Conservation (phyloP, 2,888 invertebrate species). For the Plagodis pulveraria region DNA sequence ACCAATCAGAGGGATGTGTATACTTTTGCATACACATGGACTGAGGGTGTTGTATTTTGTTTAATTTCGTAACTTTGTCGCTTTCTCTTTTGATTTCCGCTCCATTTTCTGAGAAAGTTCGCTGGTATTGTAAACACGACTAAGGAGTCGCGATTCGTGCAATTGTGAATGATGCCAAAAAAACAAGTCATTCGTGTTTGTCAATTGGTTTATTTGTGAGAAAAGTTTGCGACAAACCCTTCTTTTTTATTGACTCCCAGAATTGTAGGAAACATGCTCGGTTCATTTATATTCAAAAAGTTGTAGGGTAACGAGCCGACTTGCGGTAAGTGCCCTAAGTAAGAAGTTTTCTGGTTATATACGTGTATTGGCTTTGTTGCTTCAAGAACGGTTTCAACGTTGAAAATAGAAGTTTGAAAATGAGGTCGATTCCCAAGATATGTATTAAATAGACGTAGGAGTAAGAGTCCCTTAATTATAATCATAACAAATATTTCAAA, state of each 20-base stretch:
- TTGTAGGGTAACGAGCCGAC: slow-evolving; percentile 8
- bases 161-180: slow-evolving; percentile 62
- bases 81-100: slow-evolving; percentile 15
- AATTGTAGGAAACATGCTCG: slow-evolving; percentile 25
- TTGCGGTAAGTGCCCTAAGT: slow-evolving; percentile 2
- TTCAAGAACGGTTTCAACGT: too few relatives aligned
- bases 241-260: slow-evolving; percentile 38
- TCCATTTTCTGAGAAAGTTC: slow-evolving; percentile 46
- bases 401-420: too few relatives aligned
- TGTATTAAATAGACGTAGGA: too few relatives aligned
- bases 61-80: neutral
- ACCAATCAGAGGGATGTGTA: too few relatives aligned
- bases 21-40: too few relatives aligned
- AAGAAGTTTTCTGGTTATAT: neutral
- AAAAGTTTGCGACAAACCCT: slow-evolving; percentile 47
- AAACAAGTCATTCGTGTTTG: slow-evolving; percentile 66
- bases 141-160: slow-evolving; percentile 56
- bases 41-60: too few relatives aligned
- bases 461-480: too few relatives aligned
- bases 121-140: slow-evolving; percentile 69
- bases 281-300: slow-evolving; percentile 24
- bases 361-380: too few relatives aligned
- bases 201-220: slow-evolving; percentile 62
- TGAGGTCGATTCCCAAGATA: too few relatives aligned
- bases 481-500: too few relatives aligned